Evolutionary conservation across 2,888 invertebrate genomes (phyloP).

Genomic region (Andrena fulva): DNA sequence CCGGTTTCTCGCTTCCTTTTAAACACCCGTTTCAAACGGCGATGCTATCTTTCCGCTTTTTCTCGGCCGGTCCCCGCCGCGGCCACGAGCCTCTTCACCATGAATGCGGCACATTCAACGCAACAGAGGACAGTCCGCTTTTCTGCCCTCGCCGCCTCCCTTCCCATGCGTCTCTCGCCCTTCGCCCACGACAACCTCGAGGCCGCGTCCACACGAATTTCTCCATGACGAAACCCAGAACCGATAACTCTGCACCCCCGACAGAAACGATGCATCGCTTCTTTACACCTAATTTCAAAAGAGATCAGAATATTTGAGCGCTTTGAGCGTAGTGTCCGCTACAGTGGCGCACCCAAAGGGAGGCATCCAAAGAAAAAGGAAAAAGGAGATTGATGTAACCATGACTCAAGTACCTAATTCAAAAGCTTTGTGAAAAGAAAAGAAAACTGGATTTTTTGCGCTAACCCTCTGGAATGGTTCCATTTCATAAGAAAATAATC

Average conservation of each 20-base stretch:
- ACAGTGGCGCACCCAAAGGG: too few species aligned
- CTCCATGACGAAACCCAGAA: constrained; percentile 4
- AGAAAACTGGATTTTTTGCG: too few species aligned
- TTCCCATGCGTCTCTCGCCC: constrained; percentile 1
- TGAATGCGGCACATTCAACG: constrained; percentile 68
- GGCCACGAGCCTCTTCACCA: constrained; percentile 38
- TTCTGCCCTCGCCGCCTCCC: constrained; percentile 16
- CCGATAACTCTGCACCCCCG: not conserved
- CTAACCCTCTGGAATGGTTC: too few species aligned
- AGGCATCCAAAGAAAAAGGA: too few species aligned
- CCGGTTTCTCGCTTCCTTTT: constrained; percentile 60
- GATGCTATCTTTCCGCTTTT: constrained; percentile 69
- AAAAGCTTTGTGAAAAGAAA: too few species aligned
- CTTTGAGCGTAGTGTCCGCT: too few species aligned
- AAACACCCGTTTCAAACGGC: constrained; percentile 64
- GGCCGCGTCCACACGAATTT: constrained; percentile 1
- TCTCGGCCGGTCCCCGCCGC: constrained; percentile 47
- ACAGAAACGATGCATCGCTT: constrained; percentile 1
- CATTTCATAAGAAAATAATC: too few species aligned
- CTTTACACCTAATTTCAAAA: not conserved
- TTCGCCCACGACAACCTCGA: constrained; percentile 17
- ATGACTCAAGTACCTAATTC: too few species aligned
- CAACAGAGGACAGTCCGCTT: constrained; percentile 34
- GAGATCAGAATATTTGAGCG: too few species aligned
- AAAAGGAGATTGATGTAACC: too few species aligned